These are phyloP conservation scores for Danio aesculapii DNA, from an alignment of 2,797 vertebrate genomes.

Conservation along the genomic window DNA sequence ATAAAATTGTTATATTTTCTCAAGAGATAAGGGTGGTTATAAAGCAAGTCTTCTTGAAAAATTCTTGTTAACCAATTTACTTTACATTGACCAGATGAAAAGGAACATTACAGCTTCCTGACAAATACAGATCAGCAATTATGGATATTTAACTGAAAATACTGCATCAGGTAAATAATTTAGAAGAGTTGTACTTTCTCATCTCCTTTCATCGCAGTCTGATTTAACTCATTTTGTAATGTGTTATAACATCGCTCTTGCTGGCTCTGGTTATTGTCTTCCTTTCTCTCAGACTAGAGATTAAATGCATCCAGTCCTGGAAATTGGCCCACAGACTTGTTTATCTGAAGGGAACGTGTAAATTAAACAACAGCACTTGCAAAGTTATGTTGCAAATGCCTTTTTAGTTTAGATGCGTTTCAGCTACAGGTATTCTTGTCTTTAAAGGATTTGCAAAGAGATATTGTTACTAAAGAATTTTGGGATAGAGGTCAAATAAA, in stretches of 20 bases:
- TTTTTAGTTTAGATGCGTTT: background rate
- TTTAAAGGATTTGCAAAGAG: background rate
- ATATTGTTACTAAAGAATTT: background rate
- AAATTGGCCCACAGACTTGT: background rate
- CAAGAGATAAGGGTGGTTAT: no score
- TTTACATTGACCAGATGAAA: background rate
- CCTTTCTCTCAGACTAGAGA: background rate
- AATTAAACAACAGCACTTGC: background rate
- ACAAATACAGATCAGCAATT: background rate
- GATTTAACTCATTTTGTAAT: background rate
- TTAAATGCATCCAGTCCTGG: background rate
- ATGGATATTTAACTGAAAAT: background rate
- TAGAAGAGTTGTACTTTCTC: background rate
- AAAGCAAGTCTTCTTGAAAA: background rate
- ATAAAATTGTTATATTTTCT: no score
- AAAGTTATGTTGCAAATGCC: background rate
- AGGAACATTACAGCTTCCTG: background rate
- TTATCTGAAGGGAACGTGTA: background rate
- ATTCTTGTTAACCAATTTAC: background rate
- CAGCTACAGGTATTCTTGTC: background rate
- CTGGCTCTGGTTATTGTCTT: constrained; percentile 4
- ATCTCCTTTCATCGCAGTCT: background rate
- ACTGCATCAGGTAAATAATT: background rate
- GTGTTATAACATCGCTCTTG: background rate
- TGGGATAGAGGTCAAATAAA: no score